Base-by-base conservation (phyloP, 2,797 vertebrate species). In the Fistularia tabacaria region DNA sequence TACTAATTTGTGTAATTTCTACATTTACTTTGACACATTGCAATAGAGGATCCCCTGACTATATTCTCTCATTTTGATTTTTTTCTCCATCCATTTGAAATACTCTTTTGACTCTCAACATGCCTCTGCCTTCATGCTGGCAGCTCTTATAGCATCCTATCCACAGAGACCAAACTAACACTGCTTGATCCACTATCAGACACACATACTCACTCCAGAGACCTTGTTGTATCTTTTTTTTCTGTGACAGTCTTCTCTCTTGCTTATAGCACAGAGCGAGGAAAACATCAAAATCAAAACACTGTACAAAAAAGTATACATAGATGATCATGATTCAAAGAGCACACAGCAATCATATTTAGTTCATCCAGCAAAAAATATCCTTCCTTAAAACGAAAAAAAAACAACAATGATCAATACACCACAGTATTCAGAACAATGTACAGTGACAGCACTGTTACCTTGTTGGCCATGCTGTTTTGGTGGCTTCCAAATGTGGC, bases 91-190 rank as follows among this genome's bases (percentile, higher is more conserved):
- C 46, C 47, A 58, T 57, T 48, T 61, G 61, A 66, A 71, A 69
- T 73, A 46, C 44, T 73, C 50, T 59, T 66, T 64, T 80, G 60
- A 79, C 65, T 64, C 55, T 59, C 13, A 36, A 73, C 79, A 73
- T 53, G 59, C 54, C 70, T 60, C 68, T 70, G 57, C 60, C 54
- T 59, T 78, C 74, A 76, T 66, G 72, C 85, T 85, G 73, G 60
- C 64, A 82, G 57, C 64, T 77, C 61, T 76, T 70, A 84, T 62
- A 83, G 74, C 74, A 75, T 80, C 66, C 36, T 9, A 51, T 73
- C 76, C 64, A 71, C 72, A 79, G 64, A 73, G 66, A 83, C 65
- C 69, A 61, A 46, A 60, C 64, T 40, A 58, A 57, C 59, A 65
- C 55, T 40, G 52, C 52, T 51, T 54, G 43, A 62, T 46, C n/a